A percentile compares a stretch with the other conserved stretches of the same genome.
Evolutionary conservation across 2,113 vertebrate species (phyloP).

Genomic region (Prinia subflava): DNA sequence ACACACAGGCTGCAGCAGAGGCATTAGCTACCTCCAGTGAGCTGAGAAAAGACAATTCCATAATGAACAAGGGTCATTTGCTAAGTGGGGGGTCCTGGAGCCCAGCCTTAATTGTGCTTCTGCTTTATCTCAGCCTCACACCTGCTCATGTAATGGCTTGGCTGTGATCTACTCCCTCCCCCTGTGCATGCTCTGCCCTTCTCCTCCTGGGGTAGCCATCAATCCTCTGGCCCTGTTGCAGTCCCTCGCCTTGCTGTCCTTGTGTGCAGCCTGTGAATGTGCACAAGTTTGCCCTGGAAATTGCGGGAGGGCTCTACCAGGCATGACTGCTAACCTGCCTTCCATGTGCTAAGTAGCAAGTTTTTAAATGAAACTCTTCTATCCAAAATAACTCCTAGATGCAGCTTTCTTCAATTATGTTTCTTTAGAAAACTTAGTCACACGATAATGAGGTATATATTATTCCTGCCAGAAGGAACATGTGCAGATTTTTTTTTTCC

Average conservation of each 20-base stretch:
- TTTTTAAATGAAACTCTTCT: not conserved
- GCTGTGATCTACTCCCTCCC: not conserved
- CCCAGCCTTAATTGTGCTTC: not conserved
- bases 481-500: not conserved
- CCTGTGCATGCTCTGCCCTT: not conserved
- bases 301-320: not conserved
- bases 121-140: slow-evolving; percentile 52
- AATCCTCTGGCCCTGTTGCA: not conserved
- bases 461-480: not conserved
- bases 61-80: slow-evolving; percentile 39
- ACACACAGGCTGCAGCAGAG: not conserved
- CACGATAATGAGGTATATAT: not conserved
- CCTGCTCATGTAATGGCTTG: not conserved
- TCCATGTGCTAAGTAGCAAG: not conserved
- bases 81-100: slow-evolving; percentile 31
- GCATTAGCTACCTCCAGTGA: not conserved
- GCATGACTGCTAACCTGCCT: not conserved
- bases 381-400: not conserved
- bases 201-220: not conserved
- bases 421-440: not conserved
- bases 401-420: not conserved
- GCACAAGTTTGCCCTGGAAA: not conserved
- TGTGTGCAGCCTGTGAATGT: not conserved
- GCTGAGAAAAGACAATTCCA: not conserved
- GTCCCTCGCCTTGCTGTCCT: not conserved